A percentile compares a stretch with the other conserved stretches of the same genome.
Evolutionary conservation across 2,113 vertebrate species (phyloP).

Genomic region (Siniperca knerii): DNA sequence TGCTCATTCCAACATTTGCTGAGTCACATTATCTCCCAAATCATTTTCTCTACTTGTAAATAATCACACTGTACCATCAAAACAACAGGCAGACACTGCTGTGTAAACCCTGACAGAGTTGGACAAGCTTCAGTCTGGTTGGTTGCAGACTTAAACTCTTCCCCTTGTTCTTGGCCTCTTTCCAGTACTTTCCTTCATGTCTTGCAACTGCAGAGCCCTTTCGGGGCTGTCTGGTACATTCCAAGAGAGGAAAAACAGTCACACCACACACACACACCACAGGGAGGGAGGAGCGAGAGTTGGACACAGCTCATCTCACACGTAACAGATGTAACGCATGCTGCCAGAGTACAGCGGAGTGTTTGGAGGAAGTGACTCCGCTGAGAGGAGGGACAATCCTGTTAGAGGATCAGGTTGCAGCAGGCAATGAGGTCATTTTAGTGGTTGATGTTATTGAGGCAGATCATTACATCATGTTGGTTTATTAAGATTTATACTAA

Average conservation of each 20-base stretch:
- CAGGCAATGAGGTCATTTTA: conserved; percentile 58
- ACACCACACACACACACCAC: conserved; percentile 11
- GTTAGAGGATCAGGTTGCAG: conserved; percentile 72
- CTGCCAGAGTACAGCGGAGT: conserved; percentile 30
- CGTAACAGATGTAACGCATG: conserved; percentile 34
- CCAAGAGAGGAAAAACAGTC: conserved; percentile 64
- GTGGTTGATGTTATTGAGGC: conserved; percentile 57
- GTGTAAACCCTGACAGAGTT: conserved; percentile 33
- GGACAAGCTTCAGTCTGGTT: conserved; percentile 38
- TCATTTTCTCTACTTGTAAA: conserved; percentile 44
- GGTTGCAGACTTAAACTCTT: conserved; percentile 29
- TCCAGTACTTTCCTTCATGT: conserved; percentile 38
- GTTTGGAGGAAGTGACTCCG: conserved; percentile 51
- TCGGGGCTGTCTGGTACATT: conserved; percentile 65
- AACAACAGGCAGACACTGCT: conserved; percentile 53
- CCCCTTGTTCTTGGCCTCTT: conserved; percentile 48
- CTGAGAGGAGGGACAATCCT: conserved; percentile 55
- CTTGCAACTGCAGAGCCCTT: conserved; percentile 43
- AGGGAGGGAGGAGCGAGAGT: conserved; percentile 30
- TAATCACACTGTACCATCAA: conserved; percentile 54
- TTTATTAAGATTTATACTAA: conserved; percentile 19
- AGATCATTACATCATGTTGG: conserved; percentile 58
- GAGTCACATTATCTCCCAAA: conserved; percentile 66
- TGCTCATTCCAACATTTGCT: conserved; percentile 40
- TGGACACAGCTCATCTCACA: conserved; percentile 46